Evolutionary conservation across 1,140 invertebrate species (phyloP), one percentile per base, ranked within the genome.

Genomic region (Drosophila prosaltans): DNA sequence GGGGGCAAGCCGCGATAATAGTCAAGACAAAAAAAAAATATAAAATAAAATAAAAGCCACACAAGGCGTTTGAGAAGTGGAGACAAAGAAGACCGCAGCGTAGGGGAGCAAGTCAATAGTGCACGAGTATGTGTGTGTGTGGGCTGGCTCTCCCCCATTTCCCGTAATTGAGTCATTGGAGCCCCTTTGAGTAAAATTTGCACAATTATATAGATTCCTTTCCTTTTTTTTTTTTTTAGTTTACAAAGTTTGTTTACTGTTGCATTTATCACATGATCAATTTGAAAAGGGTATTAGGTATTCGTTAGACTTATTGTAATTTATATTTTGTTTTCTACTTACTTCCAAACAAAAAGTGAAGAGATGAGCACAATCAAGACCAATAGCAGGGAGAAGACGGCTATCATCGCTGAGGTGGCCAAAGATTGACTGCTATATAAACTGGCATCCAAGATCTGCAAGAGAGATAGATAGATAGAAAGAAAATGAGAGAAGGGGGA

Each of bases 361-460:
- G 95, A 95, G 84, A 96, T 94, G 81, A 96, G 94, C 67, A 96
- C 94, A 91, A 95, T 95, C 72, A 96, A 93, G 70, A 95, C 93
- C 63, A 96, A 93, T 45, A 96, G 94, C 78, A 96, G 93, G 69
- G 95, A 95, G 91, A 95, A 96, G 60, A 96, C 94, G 68, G 95
- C 95, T 93, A 96, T 96, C 92, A 95, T 94, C 72, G 96, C 95
- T 70, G 95, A 96, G 69, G 95, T 96, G 93, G 96, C 95, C 69
- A 96, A 92, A 72, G 95, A 95, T 74, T 95, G 95, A 83, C 95
- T 95, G 92, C 94, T 96, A 86, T 95, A 95, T 91, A 96, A 95
- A 93, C 95, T 96, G 60, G 95, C 95, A 93, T 96, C 95, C 92
- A 96, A 95, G 93, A 96, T 95, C 96, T 96, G 95, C 6, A 95